Evolutionary conservation across 2,113 vertebrate genomes (phyloP), one percentile per base, ranked within the genome.

Genomic region (Phaethornis superciliosus): DNA sequence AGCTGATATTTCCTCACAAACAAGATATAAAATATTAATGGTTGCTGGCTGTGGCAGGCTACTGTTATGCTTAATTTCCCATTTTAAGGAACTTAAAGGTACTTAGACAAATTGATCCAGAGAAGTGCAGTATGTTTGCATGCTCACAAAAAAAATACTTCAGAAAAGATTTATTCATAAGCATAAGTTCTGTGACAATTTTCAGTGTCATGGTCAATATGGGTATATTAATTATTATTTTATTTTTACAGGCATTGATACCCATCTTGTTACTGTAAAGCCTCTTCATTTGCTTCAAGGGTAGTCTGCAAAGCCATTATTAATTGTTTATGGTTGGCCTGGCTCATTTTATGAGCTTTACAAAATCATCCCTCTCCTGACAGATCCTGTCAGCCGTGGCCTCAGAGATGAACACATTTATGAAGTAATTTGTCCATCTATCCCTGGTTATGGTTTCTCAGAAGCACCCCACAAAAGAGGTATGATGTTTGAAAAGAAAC

Each of bases 301-400:
- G 77, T 65, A 24, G 19, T 87, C 86, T 72, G 92, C 97, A 22
- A 97, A 97, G 51, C 98, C 98, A 15, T 71, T 98, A 20, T 33
- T 98, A 49, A 98, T 98, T 98, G 96, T 98, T 28, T 98, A 98
- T 7, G 98, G 98, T 62, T 98, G 98, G 98, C 98, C 98, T 1
- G 98, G 98, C 44, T 98, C 97, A 10, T 97, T 98, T 90, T 98
- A 95, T 0, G 98, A 98, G 94, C 98, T 98, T 32, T 98, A 98
- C 93, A 98, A 97, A 76, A 98, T 98, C 20, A 98, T 98, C 55
- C 98, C 98, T 3, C 87, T 98, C 40, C 96, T 98, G 88, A 98
- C 95, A 4, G 97, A 98, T 52, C 98, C 98, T 24, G 91, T 69
- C 47, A 96, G 64, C 86, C 97, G 98, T 0, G 95, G 97, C 54